Base-by-base conservation (phyloP, 2,113 vertebrate genomes). In the Fulica atra region DNA sequence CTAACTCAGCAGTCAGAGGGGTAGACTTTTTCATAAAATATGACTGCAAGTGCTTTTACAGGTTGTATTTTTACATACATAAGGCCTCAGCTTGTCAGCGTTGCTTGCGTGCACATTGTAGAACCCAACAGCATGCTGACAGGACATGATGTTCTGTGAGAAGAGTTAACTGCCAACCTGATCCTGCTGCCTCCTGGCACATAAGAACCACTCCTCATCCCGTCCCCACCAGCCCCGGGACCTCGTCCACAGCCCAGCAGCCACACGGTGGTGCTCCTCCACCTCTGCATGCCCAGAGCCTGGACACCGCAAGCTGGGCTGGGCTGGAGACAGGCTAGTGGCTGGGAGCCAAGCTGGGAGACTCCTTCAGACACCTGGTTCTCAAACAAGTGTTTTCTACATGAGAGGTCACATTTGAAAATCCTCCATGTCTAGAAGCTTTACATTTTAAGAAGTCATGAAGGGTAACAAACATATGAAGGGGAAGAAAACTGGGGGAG, bases 261-360 rank as follows among this genome's bases (percentile, higher is more conserved):
- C 81, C 97, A 81, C 96, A 46, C 73, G 98, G 54, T 95, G 97
- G 97, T 54, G 81, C 81, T 78, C 31, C 29, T 8, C 23, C 26
- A 73, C 89, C 87, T 57, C 31, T 46, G 54, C 16, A 1, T 0
- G 26, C 36, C 2, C 46, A 1, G 36, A n/a, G 83, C 8, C 46
- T 26, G 64, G 46, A 25, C 42, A 1, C 1, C 7, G 48, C 26
- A 13, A 20, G 77, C 70, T 7, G 80, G 53, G 38, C 29, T 25
- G 56, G 73, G 71, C 60, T 56, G 42, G 48, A 23, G 25, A 26
- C 13, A 23, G 66, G 7, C 11, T 9, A 25, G 59, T 3, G 28
- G 29, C 44, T 5, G 4, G 18, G 51, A 85, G 81, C 38, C 48
- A 24, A 61, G 23, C 23, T 8, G 25, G 16, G 33, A 0, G 10